Evolutionary conservation across 1,140 invertebrate species (phyloP), one percentile per base, ranked within the genome.

Genomic region (Drosophila grimshawi): DNA sequence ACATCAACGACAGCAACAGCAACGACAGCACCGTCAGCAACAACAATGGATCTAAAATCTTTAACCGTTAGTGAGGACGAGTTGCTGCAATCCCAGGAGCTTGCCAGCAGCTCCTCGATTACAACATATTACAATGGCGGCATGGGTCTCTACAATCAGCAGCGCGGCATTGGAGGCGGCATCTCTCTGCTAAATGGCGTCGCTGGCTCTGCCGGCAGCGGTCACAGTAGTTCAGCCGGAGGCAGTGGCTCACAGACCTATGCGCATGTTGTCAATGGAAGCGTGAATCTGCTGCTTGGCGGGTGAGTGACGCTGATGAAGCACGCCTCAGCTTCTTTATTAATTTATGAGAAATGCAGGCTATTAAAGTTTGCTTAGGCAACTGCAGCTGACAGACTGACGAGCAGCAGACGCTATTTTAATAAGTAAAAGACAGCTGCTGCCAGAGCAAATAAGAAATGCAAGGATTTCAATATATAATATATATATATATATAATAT

Each of bases 201-300:
- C 19, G 39, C 67, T 11, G 76, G 88, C 60, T 70, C 86, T 19
- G 19, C 19, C 43, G 61, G 70, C 51, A 76, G 52, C n/a, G 66
- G 62, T 10, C 56, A 62, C 37, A 61, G 64, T 19, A 7, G 33
- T 19, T 19, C 56, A n/a, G 57, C 51, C 49, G 79, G 81, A 53
- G 73, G 62, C 57, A 66, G 55, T 37, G 77, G 78, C 52, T 62
- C 66, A 27, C 78, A 86, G 65, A 93, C 90, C 67, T 92, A 92
- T 80, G 70, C 83, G 49, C 83, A 92, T 74, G 77, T 85, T 63
- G 91, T 94, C 68, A 94, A 95, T 92, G 94, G 94, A 74, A 94
- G 94, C 74, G 94, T 95, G 67, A 95, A 95, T 86, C 93, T 95
- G 60, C 92, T 95, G 73, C 93, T 95, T 53, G 94, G 94, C 92